A percentile compares a stretch with the other conserved stretches of the same genome.
These are phyloP conservation scores for Globicephala melas DNA, from an alignment of 2,113 vertebrate genomes.

Conservation along the genomic window DNA sequence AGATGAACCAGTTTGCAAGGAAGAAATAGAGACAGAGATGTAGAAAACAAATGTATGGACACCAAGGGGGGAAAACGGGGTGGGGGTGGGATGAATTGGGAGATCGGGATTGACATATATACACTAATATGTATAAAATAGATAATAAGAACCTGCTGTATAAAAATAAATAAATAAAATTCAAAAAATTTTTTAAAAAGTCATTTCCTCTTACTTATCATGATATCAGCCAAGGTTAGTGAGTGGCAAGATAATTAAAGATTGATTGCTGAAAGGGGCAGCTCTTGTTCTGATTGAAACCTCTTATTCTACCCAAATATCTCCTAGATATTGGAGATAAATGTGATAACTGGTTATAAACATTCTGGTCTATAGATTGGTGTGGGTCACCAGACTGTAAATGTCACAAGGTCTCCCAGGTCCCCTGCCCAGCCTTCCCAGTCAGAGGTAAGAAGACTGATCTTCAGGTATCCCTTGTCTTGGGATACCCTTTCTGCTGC, in stretches of 20 bases:
- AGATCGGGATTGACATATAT: too few species aligned
- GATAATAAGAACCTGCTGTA: too few species aligned
- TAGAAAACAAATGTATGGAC: too few species aligned
- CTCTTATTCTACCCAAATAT: slow-evolving; percentile 45
- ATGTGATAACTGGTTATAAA: slow-evolving; percentile 41
- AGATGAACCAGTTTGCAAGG: too few species aligned
- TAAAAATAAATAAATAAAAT: too few species aligned
- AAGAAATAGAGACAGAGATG: too few species aligned
- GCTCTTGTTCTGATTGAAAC: neutral
- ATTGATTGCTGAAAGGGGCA: slow-evolving; percentile 35
- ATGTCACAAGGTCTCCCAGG: neutral
- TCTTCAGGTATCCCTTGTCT: neutral
- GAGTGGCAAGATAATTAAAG: slow-evolving; percentile 34
- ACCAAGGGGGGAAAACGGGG: too few species aligned
- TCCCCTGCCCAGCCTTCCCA: neutral
- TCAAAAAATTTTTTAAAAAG: neutral
- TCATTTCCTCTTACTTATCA: slow-evolving; percentile 43
- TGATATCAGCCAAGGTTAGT: slow-evolving; percentile 2
- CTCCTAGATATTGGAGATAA: slow-evolving; percentile 35
- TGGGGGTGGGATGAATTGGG: too few species aligned
- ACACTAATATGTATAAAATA: too few species aligned
- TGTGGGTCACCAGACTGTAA: neutral
- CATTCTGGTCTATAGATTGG: neutral
- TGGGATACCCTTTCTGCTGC: neutral
- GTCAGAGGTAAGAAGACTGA: neutral